These are phyloP conservation scores for Lasioglossum figueresi DNA, from an alignment of 2,888 invertebrate genomes.

Conservation along the genomic window DNA sequence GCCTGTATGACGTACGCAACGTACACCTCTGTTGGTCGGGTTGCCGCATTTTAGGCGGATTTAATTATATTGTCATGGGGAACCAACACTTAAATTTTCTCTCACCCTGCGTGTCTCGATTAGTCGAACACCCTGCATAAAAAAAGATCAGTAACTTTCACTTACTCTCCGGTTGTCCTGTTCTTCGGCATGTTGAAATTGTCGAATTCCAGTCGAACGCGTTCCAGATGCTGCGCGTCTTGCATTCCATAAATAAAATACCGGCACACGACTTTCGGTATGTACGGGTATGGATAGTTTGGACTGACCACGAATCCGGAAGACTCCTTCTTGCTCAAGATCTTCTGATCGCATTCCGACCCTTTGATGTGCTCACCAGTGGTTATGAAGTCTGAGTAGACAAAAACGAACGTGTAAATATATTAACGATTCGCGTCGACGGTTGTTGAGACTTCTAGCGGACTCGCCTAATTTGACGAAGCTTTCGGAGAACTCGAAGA, in stretches of 20 bases:
- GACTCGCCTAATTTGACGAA: constrained; percentile 97
- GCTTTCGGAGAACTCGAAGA: constrained; percentile 99
- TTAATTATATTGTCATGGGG: no score
- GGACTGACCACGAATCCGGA: constrained; percentile 97
- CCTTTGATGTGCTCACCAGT: constrained; percentile 97
- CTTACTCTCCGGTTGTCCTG: constrained; percentile 92
- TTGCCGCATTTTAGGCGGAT: no score
- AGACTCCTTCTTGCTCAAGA: constrained; percentile 96
- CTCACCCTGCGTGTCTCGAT: no score
- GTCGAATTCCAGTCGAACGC: constrained; percentile 94
- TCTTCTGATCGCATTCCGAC: constrained; percentile 99
- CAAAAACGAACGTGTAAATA: no score
- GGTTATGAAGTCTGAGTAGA: constrained; percentile 92
- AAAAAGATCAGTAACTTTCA: constrained; percentile 66
- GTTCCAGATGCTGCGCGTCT: constrained; percentile 97
- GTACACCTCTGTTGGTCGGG: no score
- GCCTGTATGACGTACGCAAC: no score
- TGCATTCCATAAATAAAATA: constrained; percentile 99
- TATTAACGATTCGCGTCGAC: neutral
- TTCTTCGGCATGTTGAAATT: constrained; percentile 96
- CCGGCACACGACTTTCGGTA: constrained; percentile 97
- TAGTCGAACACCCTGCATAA: no score
- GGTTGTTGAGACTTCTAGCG: neutral
- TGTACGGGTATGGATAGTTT: constrained; percentile 97
- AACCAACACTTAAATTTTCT: no score